Conservation (phyloP, 1,140 invertebrate species). For the Zaprionus ghesquierei region DNA sequence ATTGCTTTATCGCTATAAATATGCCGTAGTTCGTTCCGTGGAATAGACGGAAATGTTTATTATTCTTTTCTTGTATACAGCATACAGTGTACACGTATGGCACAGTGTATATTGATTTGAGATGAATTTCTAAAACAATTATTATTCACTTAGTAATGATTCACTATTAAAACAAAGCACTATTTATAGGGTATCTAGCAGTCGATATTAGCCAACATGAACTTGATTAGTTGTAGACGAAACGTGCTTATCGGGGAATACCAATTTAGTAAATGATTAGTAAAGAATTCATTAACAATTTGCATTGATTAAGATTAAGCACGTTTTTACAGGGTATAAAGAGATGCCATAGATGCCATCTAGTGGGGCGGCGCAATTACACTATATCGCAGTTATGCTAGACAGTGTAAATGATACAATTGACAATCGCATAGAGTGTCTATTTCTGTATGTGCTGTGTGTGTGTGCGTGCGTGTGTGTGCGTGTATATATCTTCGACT, state of each 20-base stretch:
- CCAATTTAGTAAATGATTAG: background rate
- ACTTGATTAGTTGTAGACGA: background rate
- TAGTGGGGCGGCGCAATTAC: background rate
- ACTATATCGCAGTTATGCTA: background rate
- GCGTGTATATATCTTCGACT: conserved; percentile 8
- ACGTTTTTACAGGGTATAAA: background rate
- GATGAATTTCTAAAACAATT: too few relatives aligned
- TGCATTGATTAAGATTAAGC: too few relatives aligned
- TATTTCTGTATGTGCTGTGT: background rate
- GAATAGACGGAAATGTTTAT: background rate
- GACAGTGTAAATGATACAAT: background rate
- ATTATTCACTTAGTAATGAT: too few relatives aligned
- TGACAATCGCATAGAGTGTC: background rate
- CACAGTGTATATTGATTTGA: background rate
- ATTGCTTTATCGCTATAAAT: background rate
- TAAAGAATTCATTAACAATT: background rate
- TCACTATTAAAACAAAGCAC: background rate
- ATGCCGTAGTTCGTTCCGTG: background rate
- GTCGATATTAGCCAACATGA: background rate
- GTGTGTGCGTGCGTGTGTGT: background rate
- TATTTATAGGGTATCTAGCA: background rate
- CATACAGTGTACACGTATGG: background rate
- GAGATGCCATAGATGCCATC: background rate
- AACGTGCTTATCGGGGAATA: background rate
- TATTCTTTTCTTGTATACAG: background rate